Evolutionary conservation across 2,797 vertebrate genomes (phyloP), one percentile per base, ranked within the genome.

Genomic region (Myotis daubentonii): DNA sequence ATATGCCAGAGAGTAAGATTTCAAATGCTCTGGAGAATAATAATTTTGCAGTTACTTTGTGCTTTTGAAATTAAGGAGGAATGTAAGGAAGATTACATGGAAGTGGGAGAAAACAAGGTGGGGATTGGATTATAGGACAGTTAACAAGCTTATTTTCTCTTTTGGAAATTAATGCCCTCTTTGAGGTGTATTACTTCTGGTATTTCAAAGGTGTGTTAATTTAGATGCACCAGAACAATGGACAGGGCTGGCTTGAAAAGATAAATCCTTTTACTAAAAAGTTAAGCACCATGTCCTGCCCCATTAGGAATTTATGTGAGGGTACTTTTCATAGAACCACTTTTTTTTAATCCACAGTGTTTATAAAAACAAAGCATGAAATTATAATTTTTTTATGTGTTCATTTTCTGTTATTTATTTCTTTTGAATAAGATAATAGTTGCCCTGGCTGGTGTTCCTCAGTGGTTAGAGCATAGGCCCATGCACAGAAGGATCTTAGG

Each of bases 311-410:
- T 33, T 83, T 66, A 66, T 36, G 44, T 66, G 30, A 83, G 19
- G 5, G 49, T 47, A 10, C 6, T 9, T 49, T 33, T 10, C 30
- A 83, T 49, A 66, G 8, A 66, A 33, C 8, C 2, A 13, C 8
- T 25, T 25, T 49, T 38, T 49, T 49, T 5, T 30, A 62, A 66
- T 49, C n/a, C 3, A 33, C 60, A 25, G 47, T 66, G 5, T 4
- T 47, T 89, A 51, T 47, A 87, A 91, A 89, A 95, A 51, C 12
- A 41, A 93, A 20, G 17, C 15, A 89, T 68, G 87, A 60, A 82
- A 68, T 91, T 57, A 47, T 51, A 91, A n/a, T 90, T 0, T 87
- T 86, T 47, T 79, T 47, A 30, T 57, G 55, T 55, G 33, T 44
- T 62, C 8, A 11, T 90, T 16, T 72, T 85, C 55, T 87, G 5